These are phyloP conservation scores for Probaryconus sp. DNA, from an alignment of 1,140 invertebrate species.

Conservation along the genomic window DNA sequence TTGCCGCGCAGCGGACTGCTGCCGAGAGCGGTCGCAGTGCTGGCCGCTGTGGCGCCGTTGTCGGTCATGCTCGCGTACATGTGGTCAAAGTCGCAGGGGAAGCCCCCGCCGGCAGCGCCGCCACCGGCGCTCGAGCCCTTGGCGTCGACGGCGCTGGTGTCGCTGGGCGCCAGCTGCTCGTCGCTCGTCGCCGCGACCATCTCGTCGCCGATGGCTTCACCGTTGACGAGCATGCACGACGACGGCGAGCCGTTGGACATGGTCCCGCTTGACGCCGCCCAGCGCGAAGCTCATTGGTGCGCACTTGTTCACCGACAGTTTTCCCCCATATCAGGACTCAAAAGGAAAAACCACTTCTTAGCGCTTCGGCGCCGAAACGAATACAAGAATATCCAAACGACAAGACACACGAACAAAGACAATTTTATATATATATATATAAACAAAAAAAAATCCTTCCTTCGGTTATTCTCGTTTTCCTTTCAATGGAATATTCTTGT, in stretches of 20 bases:
- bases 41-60: constrained; percentile 65
- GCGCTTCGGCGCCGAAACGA: no score
- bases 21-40: constrained; percentile 69
- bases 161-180: constrained; percentile 73
- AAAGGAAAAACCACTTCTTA: no score
- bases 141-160: constrained; percentile 68
- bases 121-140: constrained; percentile 14
- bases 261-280: constrained; percentile 39
- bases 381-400: no score
- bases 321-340: no score
- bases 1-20: constrained; percentile 72
- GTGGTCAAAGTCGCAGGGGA: constrained; percentile 79
- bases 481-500: no score
- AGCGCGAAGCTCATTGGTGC: constrained; percentile 47
- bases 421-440: no score
- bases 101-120: constrained; percentile 63
- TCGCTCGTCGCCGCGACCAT: constrained; percentile 78
- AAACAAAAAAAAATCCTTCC: no score
- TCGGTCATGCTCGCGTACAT: constrained; percentile 80
- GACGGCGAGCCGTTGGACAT: constrained; percentile 54
- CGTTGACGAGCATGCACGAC: constrained; percentile 54
- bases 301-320: no score
- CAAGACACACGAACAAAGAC: no score
- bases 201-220: constrained; percentile 64
- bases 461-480: no score